phyloP scores from a whole-genome alignment of 2,113 vertebrate species.

The Cromileptes altivelis region DNA sequence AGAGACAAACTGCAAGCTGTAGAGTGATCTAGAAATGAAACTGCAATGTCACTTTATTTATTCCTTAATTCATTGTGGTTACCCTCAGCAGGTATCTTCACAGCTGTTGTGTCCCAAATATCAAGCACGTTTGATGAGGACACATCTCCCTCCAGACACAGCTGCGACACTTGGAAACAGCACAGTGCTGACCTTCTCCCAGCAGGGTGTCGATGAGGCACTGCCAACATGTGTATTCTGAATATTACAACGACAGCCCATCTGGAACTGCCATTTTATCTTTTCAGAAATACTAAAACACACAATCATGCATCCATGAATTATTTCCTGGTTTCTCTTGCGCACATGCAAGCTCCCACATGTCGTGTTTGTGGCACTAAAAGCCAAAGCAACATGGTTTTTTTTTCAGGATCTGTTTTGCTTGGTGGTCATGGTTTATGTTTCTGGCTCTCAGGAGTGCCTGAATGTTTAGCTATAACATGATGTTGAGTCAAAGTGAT shows the following conservation, averaged over 20 bases:
- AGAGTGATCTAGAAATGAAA: constrained; percentile 1
- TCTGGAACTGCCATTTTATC: constrained; percentile 20
- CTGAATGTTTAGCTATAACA: neutral
- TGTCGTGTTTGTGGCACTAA: neutral
- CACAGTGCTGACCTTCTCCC: constrained; percentile 45
- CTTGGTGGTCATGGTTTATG: neutral
- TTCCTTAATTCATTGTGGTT: constrained; percentile 5
- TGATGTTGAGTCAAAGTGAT: neutral
- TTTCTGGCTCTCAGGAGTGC: neutral
- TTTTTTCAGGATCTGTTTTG: neutral
- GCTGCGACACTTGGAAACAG: constrained; percentile 29
- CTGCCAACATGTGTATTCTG: constrained; percentile 26
- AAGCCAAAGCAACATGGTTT: too few relatives aligned
- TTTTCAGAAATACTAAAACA: constrained; percentile 12
- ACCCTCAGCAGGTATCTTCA: constrained; percentile 20
- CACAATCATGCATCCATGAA: neutral
- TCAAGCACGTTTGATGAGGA: constrained; percentile 31
- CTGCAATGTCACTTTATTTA: neutral
- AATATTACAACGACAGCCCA: constrained; percentile 9
- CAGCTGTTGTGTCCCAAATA: constrained; percentile 20
- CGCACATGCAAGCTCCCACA: neutral
- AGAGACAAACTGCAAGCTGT: neutral
- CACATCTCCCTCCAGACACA: constrained; percentile 1
- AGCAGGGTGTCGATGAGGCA: constrained; percentile 26
- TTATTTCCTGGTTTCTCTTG: neutral